Conservation (phyloP, 2,888 invertebrate species). For the Ormyrus thymus region DNA sequence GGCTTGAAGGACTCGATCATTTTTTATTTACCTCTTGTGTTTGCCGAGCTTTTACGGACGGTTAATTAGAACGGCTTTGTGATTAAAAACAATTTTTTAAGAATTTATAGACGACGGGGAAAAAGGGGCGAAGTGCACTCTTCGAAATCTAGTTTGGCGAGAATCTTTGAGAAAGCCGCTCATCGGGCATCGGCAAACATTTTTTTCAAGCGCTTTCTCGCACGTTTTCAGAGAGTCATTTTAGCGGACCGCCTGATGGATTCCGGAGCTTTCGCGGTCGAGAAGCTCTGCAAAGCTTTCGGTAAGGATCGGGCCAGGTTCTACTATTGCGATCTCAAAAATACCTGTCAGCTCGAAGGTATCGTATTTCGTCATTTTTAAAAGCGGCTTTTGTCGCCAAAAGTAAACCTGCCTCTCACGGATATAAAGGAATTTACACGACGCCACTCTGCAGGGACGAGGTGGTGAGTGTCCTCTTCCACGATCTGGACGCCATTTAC, state of each 20-base stretch:
- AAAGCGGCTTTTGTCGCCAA: background rate
- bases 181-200: no score
- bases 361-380: slow-evolving; percentile 25
- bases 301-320: slow-evolving; percentile 70
- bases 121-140: no score
- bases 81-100: no score
- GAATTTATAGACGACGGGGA: no score
- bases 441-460: slow-evolving; percentile 56
- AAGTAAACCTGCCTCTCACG: background rate
- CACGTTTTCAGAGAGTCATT: slow-evolving; percentile 64
- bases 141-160: no score
- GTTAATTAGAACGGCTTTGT: no score
- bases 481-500: slow-evolving; percentile 60
- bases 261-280: slow-evolving; percentile 67
- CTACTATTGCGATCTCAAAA: slow-evolving; percentile 68
- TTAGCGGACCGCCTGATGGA: slow-evolving; percentile 68
- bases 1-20: no score
- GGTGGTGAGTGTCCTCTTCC: slow-evolving; percentile 61
- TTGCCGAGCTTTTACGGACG: no score
- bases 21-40: no score
- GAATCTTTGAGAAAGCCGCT: no score
- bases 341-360: slow-evolving; percentile 72
- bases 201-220: background rate
- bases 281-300: slow-evolving; percentile 68
- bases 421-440: slow-evolving; percentile 56